Evolutionary conservation across 2,888 invertebrate species (phyloP).

Genomic region (Augochlorella aurata): DNA sequence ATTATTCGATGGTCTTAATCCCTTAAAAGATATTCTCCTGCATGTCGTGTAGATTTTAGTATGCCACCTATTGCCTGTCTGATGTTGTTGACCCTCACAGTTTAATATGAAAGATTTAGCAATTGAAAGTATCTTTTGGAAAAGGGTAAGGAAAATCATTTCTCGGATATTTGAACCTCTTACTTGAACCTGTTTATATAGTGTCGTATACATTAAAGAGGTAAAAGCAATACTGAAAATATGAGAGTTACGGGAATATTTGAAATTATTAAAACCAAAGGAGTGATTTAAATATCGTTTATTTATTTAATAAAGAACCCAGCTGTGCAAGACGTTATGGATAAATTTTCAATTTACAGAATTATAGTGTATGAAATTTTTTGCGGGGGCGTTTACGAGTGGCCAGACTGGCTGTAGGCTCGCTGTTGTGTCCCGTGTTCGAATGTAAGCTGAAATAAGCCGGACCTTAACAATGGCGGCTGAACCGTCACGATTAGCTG

Average conservation of each 20-base stretch:
- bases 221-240: too few relatives aligned
- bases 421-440: not conserved
- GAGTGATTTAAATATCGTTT: too few relatives aligned
- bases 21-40: not conserved
- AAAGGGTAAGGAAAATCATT: too few relatives aligned
- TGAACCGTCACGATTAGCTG: conserved; percentile 57
- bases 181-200: too few relatives aligned
- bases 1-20: not conserved
- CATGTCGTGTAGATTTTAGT: not conserved
- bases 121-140: too few relatives aligned
- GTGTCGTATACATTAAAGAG: too few relatives aligned
- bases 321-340: too few relatives aligned
- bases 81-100: not conserved
- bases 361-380: not conserved
- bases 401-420: not conserved
- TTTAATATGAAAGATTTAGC: not conserved
- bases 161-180: too few relatives aligned
- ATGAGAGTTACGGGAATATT: too few relatives aligned
- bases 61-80: not conserved
- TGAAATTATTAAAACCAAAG: too few relatives aligned
- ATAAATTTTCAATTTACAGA: not conserved
- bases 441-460: conserved; percentile 7
- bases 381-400: not conserved
- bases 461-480: conserved; percentile 62
- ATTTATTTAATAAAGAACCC: too few relatives aligned